phyloP scores from a whole-genome alignment of 2,888 invertebrate genomes.

The Hirtodrosophila duncani region DNA sequence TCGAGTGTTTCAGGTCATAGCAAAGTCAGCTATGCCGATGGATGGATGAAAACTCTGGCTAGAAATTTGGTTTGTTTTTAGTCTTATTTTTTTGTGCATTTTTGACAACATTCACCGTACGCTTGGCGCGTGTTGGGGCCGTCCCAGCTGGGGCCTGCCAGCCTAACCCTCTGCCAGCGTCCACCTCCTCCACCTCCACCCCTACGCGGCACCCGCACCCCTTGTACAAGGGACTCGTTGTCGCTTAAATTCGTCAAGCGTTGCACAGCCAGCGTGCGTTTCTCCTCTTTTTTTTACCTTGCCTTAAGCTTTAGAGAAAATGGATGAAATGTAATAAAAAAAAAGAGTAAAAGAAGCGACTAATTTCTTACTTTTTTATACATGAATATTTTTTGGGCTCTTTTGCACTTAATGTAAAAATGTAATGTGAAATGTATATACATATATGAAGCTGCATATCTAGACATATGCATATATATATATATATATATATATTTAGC shows the following conservation, averaged over 20 bases:
- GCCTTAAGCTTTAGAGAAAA: background rate
- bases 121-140: too few species aligned
- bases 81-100: slow-evolving; percentile 4
- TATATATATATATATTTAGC: slow-evolving; percentile 64
- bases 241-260: slow-evolving; percentile 53
- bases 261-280: slow-evolving; percentile 69
- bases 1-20: too few species aligned
- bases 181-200: slow-evolving; percentile 2
- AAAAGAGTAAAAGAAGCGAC: slow-evolving; percentile 60
- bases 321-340: slow-evolving; percentile 58
- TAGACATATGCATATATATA: background rate
- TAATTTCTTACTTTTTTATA: slow-evolving; percentile 24
- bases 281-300: slow-evolving; percentile 23
- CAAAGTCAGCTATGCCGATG: too few species aligned
- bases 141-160: slow-evolving; percentile 29
- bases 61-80: background rate
- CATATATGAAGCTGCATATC: background rate
- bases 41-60: slow-evolving; percentile 5
- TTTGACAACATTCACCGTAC: slow-evolving; percentile 36
- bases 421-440: slow-evolving; percentile 58
- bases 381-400: slow-evolving; percentile 9
- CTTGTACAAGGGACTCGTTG: too few species aligned
- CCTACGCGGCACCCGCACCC: too few species aligned
- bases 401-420: slow-evolving; percentile 40
- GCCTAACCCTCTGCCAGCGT: too few species aligned